A percentile compares a stretch with the other conserved stretches of the same genome.
Conservation (phyloP, 2,797 vertebrate genomes). For the Lacerta viridis region DNA sequence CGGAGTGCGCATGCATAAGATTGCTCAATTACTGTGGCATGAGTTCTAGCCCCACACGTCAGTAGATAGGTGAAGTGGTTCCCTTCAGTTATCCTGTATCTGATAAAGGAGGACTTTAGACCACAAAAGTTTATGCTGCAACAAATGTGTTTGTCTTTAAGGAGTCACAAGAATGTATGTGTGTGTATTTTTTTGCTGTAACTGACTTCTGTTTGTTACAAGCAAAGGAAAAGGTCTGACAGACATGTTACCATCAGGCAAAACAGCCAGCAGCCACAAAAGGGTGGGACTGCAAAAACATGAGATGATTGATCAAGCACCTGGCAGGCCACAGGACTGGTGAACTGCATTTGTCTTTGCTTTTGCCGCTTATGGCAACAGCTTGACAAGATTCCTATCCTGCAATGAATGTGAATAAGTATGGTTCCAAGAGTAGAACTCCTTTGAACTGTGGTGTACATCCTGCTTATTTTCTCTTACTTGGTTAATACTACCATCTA, state of each 20-base stretch:
- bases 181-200: neutral
- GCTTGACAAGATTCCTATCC: neutral
- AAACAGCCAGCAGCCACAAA: neutral
- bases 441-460: neutral
- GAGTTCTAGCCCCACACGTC: neutral
- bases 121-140: neutral
- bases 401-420: neutral
- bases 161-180: neutral
- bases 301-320: neutral
- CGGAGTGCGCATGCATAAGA: neutral
- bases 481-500: constrained; percentile 48
- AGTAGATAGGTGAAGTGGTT: neutral
- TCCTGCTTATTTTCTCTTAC: neutral
- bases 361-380: neutral
- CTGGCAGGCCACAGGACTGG: neutral
- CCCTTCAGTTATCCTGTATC: neutral
- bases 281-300: neutral
- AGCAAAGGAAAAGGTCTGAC: neutral
- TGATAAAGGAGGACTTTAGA: neutral
- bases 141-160: neutral
- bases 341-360: neutral
- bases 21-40: neutral
- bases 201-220: neutral
- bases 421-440: neutral
- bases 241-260: no score